Evolutionary conservation across 2,888 invertebrate genomes (phyloP), one percentile per base, ranked within the genome.

Genomic region (Ormyrus thymus): DNA sequence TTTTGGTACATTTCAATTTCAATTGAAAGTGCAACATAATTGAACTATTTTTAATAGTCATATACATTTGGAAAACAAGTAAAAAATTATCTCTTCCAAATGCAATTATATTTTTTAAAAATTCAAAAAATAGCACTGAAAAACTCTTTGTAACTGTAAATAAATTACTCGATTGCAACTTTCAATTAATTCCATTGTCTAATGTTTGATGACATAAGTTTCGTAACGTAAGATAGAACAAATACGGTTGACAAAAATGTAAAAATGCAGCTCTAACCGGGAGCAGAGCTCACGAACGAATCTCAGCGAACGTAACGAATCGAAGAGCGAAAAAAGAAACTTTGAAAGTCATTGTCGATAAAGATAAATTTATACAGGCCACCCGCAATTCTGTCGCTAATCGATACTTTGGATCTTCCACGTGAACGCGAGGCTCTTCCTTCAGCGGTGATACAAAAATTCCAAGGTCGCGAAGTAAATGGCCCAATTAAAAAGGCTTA

Each of bases 341-440:
- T 70, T 61, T 55, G 46, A 70, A 76, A 76, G 62, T 72, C 68
- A 66, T 6, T 11, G 50, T 72, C 56, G 68, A 76, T 76, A 72
- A 56, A 58, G 62, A 61, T 76, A 79, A 79, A 79, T 76, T 79
- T 71, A 72, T 62, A 72, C 72, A 71, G 61, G 71, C 75, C 71
- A 76, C 79, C 71, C 79, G 56, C 70, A 45, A 72, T 15, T 65
- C 48, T 71, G 59, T 72, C 68, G 46, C 9, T 15, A 62, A 73
- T 72, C 68, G 13, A 50, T 73, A 50, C 48, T 58, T 72, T 13
- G 61, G 55, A 72, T 77, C 72, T 72, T 66, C 10, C 53, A 55
- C 11, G 61, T 65, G 71, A 71, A 59, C 13, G 59, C 71, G 53
- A 66, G 53, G 53, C 61, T 77, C 59, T 70, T 70, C 64, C 58